A percentile compares a stretch with the other conserved stretches of the same genome.
phyloP scores from a whole-genome alignment of 2,888 invertebrate genomes.

The Cerceris rybyensis region DNA sequence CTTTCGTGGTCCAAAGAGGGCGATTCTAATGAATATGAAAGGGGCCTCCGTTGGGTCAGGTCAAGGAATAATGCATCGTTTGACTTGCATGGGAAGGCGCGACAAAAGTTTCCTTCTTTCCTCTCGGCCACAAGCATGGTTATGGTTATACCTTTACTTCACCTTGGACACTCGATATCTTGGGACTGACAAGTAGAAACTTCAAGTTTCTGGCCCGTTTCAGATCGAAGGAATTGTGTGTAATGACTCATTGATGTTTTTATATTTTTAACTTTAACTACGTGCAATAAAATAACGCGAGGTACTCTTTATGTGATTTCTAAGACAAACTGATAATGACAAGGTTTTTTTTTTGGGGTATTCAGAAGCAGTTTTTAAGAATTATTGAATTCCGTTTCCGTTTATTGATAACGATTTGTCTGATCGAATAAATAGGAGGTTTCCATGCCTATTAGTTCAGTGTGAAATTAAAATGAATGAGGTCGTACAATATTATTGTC shows the following conservation, averaged over 20 bases:
- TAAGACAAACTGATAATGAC: neutral
- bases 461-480: no score
- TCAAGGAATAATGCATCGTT: slow-evolving; percentile 81
- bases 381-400: no score
- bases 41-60: slow-evolving; percentile 79
- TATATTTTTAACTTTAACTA: neutral
- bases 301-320: neutral
- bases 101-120: slow-evolving; percentile 70
- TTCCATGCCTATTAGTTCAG: no score
- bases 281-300: neutral
- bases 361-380: no score
- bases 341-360: no score
- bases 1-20: slow-evolving; percentile 62
- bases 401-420: no score
- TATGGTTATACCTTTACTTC: slow-evolving; percentile 38
- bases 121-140: slow-evolving; percentile 14
- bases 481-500: no score
- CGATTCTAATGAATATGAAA: slow-evolving; percentile 80
- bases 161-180: slow-evolving; percentile 50
- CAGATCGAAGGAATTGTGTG: slow-evolving; percentile 32
- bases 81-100: slow-evolving; percentile 77
- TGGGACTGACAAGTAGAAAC: slow-evolving; percentile 32
- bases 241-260: neutral
- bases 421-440: no score
- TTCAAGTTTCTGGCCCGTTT: slow-evolving; percentile 30